Conservation (phyloP, 2,113 vertebrate genomes). For the Sprattus sprattus region DNA sequence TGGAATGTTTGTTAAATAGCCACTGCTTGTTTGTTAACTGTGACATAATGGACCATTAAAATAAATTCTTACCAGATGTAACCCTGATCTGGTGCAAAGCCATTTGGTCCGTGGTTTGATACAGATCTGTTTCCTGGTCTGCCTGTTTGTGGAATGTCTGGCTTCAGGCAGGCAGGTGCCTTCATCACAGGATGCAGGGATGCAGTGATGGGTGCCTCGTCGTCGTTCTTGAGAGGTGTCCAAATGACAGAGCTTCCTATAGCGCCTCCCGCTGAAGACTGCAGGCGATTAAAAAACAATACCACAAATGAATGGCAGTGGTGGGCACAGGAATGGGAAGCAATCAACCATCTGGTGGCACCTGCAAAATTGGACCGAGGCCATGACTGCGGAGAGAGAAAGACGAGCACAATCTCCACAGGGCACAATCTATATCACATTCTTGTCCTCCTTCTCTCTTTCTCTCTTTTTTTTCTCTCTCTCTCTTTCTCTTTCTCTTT, state of each 20-base stretch:
- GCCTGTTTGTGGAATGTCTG: not conserved
- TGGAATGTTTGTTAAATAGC: not conserved
- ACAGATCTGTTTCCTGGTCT: not conserved
- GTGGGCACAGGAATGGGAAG: not conserved
- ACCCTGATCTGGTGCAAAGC: not conserved
- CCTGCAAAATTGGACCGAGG: not conserved
- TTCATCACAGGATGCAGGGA: not conserved
- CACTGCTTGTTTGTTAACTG: not conserved
- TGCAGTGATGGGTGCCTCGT: not conserved
- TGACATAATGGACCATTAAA: not conserved
- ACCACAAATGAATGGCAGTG: slow-evolving; percentile 7
- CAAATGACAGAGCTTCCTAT: not conserved
- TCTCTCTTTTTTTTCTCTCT: no score
- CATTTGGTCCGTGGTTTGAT: not conserved
- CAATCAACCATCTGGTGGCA: slow-evolving; percentile 3
- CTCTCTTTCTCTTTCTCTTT: no score
- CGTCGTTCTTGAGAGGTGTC: not conserved
- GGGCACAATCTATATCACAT: not conserved
- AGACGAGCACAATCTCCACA: not conserved
- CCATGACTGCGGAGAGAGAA: not conserved
- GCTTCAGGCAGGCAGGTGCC: not conserved
- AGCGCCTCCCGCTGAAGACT: not conserved
- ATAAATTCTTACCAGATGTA: not conserved
- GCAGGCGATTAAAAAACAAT: not conserved
- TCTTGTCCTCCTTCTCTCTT: no score